Base-by-base conservation (phyloP, 1,140 invertebrate species). In the Patella vulgata region DNA sequence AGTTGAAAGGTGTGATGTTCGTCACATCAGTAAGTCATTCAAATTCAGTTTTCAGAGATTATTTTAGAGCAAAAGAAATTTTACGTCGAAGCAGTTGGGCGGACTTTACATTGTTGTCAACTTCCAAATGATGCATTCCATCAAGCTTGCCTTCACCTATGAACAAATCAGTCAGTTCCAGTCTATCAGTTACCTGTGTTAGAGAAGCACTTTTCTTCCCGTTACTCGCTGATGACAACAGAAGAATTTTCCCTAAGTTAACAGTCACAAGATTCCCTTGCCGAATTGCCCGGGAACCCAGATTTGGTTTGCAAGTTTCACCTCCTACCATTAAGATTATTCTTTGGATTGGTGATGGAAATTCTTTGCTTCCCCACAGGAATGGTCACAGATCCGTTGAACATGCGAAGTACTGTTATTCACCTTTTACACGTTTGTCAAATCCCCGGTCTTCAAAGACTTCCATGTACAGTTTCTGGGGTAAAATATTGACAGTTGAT, bases 1-100 rank as follows among this genome's bases (percentile, higher is more conserved):
- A n/a, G 71, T 78, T n/a, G 70, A 69, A 31, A 71, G 68, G 66
- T 40, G 62, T 27, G 25, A 85, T 73, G 39, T 81, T 63, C 12
- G 52, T 61, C 5, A 52, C 12, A 19, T 66, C 70, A 12, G 51
- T 53, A 19, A 70, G 46, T 19, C 67, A 50, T 21, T 65, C 43
- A 19, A 73, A 25, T 44, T 72, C 56, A 21, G 12, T 2, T 55
- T 59, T 59, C 4, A 65, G 21, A 2, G 44, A 48, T n/a, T 30
- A 17, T 30, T 61, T 59, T 0, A 71, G 2, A 9, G 65, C 31
- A n/a, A 68, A 23, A 9, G 58, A 52, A 21, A 69, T 25, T 52
- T 52, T 51, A 5, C 57, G 40, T 23, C 28, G 8, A 1, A 57
- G 61, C 28, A 50, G 33, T 27, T 57, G 50, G 1, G 53, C 39